Evolutionary conservation across 2,113 vertebrate genomes (phyloP), one percentile per base, ranked within the genome.

Genomic region (Anhinga anhinga): DNA sequence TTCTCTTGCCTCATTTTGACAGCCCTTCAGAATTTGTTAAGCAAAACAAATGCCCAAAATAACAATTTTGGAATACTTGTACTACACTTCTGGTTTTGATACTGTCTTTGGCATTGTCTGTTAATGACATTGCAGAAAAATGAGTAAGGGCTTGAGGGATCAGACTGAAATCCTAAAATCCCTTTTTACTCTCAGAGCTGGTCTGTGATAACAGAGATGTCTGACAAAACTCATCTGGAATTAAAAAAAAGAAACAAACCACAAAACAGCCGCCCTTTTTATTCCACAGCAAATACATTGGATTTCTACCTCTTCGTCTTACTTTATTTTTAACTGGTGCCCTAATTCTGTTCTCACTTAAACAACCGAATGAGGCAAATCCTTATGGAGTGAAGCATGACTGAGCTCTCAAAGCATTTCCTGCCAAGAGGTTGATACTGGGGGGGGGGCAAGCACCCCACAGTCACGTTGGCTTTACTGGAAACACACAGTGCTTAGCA

Each of bases 1-100:
- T 91, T 89, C 61, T 61, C 44, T 66, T 85, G 53, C 73, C 58
- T 94, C 63, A 29, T 87, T 95, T 89, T 96, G 82, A 96, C 88
- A 97, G 81, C 53, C 58, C 44, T 93, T 94, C 78, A 69, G 58
- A 50, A 90, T 85, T 76, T 40, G 72, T 93, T 95, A 86, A 77
- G 40, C 53, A 65, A 92, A 85, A 88, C 2, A 16, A 95, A 86
- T 86, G 78, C 45, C 36, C 1, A 77, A 91, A 93, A 62, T 42
- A 76, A 13, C 19, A 22, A 16, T 62, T 88, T 63, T 56, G 12
- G 56, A 89, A 55, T 65, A 19, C 26, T 85, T 5, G 0, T 82
- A 65, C 34, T 70, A 12, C 15, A 7, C 8, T 92, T 85, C 14
- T 73, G 42, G 13, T 93, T 88, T 73, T 22, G 16, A n/a, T 84